These are phyloP conservation scores for Mus pahari DNA, from an alignment of 2,113 vertebrate species.

Conservation along the genomic window DNA sequence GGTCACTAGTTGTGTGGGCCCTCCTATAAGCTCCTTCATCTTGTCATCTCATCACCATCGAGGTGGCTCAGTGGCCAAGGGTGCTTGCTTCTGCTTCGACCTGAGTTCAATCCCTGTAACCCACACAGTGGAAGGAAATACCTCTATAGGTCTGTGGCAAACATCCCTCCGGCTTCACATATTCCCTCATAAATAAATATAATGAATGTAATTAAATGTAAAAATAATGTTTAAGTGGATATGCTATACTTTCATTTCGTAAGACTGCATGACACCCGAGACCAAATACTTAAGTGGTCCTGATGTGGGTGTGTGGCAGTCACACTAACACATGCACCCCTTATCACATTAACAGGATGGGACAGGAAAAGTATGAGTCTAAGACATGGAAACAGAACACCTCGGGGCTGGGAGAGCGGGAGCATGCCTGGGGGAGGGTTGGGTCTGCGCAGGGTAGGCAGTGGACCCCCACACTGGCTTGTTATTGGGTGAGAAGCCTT, in stretches of 20 bases:
- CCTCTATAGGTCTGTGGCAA: not conserved
- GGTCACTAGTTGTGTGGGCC: not conserved
- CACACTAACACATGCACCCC: accelerated
- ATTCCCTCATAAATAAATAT: not conserved
- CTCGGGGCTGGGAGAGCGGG: accelerated
- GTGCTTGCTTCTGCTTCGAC: not conserved
- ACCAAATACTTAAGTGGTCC: not conserved
- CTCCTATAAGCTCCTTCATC: not conserved
- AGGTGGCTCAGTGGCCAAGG: not conserved
- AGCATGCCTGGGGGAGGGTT: accelerated
- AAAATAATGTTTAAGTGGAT: not conserved
- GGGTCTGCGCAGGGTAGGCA: accelerated
- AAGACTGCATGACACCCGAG: not conserved
- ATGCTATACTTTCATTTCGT: not conserved
- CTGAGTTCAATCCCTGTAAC: not conserved
- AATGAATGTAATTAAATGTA: not conserved
- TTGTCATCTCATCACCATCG: no score
- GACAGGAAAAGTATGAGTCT: accelerated
- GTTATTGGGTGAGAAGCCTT: not conserved
- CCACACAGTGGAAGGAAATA: not conserved
- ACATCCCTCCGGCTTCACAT: not conserved
- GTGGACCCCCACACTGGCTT: not conserved
- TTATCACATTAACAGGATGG: not conserved
- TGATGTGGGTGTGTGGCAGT: not conserved
- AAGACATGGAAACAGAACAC: not conserved